Conservation (phyloP, 2,797 vertebrate species). For the Geotria australis region DNA sequence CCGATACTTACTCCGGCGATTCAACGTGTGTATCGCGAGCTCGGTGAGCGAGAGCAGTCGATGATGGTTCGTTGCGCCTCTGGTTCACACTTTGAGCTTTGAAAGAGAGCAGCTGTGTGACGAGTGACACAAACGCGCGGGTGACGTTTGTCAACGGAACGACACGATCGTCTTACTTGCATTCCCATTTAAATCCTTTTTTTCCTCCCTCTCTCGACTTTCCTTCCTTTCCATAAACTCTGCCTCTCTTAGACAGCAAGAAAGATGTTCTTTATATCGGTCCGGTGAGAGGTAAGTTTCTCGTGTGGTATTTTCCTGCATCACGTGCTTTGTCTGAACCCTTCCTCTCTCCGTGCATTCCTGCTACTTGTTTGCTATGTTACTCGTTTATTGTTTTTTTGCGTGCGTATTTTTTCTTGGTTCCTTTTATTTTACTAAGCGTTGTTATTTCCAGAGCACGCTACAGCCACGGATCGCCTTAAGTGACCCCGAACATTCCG, state of each 20-base stretch:
- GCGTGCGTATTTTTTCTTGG: background rate
- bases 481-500: background rate
- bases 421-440: background rate
- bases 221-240: constrained; percentile 49
- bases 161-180: background rate
- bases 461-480: background rate
- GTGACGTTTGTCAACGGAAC: background rate
- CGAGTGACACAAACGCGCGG: background rate
- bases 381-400: constrained; percentile 1
- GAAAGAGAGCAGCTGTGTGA: too few species aligned
- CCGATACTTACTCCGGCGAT: too few species aligned
- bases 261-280: constrained; percentile 93
- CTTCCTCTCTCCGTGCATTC: constrained; percentile 11
- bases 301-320: constrained; percentile 8
- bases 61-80: background rate
- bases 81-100: background rate
- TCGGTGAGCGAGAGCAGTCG: background rate
- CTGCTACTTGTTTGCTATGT: constrained; percentile 5
- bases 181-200: too few species aligned
- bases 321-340: constrained; percentile 6
- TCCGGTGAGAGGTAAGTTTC: constrained; percentile 96
- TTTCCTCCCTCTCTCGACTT: constrained; percentile 21
- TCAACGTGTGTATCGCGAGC: too few species aligned
- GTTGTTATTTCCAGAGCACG: background rate
- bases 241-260: constrained; percentile 1